These are phyloP conservation scores for Leucozona laternaria DNA, from an alignment of 2,888 invertebrate genomes.

Conservation along the genomic window DNA sequence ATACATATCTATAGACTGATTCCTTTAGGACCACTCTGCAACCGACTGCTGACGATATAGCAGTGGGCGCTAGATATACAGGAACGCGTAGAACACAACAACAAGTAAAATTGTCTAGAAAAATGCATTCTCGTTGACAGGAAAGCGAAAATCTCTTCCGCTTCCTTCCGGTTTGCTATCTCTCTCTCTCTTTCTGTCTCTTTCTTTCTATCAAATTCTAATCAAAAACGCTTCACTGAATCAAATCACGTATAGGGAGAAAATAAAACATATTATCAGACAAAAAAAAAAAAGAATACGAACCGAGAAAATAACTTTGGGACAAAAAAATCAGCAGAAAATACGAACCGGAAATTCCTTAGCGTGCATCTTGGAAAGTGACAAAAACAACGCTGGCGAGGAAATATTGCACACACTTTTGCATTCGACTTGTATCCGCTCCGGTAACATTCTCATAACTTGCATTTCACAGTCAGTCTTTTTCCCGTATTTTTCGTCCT, in stretches of 20 bases:
- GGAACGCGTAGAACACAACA: constrained; percentile 11
- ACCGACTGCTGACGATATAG: neutral
- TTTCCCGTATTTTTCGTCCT: neutral
- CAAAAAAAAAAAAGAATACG: neutral
- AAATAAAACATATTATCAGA: constrained; percentile 27
- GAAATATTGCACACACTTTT: constrained; percentile 75
- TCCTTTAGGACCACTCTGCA: neutral
- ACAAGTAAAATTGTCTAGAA: constrained; percentile 16
- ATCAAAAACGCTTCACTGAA: constrained; percentile 75
- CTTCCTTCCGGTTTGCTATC: constrained; percentile 39
- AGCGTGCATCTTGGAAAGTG: constrained; percentile 70
- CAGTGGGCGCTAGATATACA: neutral
- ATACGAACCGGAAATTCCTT: constrained; percentile 74
- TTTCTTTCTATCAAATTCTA: constrained; percentile 50
- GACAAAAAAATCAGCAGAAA: constrained; percentile 41
- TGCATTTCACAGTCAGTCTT: constrained; percentile 60
- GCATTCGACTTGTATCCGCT: constrained; percentile 75
- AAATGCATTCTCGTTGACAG: constrained; percentile 73
- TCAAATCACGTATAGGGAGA: constrained; percentile 68
- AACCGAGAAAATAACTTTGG: constrained; percentile 27
- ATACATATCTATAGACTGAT: neutral
- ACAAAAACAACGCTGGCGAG: constrained; percentile 58
- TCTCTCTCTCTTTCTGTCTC: neutral
- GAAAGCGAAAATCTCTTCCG: constrained; percentile 72
- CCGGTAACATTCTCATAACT: constrained; percentile 74